Conservation (phyloP, 2,888 invertebrate species). For the Graphium colonna region DNA sequence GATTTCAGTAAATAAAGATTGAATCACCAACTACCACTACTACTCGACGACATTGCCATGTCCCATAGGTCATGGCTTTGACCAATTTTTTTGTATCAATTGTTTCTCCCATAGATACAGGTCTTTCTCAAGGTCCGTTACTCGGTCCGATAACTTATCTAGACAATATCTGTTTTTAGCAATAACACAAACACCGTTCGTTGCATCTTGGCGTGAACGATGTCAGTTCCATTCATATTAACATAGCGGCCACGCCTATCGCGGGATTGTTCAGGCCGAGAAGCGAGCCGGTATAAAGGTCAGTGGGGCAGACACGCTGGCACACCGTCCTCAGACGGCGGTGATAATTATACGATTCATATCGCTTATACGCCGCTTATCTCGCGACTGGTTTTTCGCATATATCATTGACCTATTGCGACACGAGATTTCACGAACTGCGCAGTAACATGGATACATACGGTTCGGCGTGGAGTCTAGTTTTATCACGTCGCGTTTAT, state of each 20-base stretch:
- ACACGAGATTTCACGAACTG: constrained; percentile 40
- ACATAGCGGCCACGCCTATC: constrained; percentile 2
- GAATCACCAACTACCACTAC: too few relatives aligned
- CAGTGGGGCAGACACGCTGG: constrained; percentile 50
- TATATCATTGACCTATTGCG: constrained; percentile 59
- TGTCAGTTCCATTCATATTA: constrained; percentile 8
- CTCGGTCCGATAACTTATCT: too few relatives aligned
- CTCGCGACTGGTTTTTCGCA: constrained; percentile 31
- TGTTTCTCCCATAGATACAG: too few relatives aligned
- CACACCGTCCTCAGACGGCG: constrained; percentile 23
- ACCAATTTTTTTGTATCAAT: too few relatives aligned
- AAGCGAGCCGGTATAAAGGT: constrained; percentile 43
- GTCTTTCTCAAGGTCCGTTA: too few relatives aligned
- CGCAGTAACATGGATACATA: constrained; percentile 40
- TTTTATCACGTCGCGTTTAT: constrained; percentile 34
- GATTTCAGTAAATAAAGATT: too few relatives aligned
- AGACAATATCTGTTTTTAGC: too few relatives aligned
- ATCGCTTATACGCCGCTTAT: constrained; percentile 13
- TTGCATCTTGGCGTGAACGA: too few relatives aligned
- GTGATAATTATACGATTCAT: constrained; percentile 20
- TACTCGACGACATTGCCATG: too few relatives aligned
- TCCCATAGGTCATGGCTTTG: too few relatives aligned
- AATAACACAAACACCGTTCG: too few relatives aligned
- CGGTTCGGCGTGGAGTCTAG: constrained; percentile 29
- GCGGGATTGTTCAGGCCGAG: constrained; percentile 11